Percentiles rank a stretch among this genome's conserved stretches.
Evolutionary conservation across 23 tunicate species (phyloP).

Genomic region (Ciona savignyi): DNA sequence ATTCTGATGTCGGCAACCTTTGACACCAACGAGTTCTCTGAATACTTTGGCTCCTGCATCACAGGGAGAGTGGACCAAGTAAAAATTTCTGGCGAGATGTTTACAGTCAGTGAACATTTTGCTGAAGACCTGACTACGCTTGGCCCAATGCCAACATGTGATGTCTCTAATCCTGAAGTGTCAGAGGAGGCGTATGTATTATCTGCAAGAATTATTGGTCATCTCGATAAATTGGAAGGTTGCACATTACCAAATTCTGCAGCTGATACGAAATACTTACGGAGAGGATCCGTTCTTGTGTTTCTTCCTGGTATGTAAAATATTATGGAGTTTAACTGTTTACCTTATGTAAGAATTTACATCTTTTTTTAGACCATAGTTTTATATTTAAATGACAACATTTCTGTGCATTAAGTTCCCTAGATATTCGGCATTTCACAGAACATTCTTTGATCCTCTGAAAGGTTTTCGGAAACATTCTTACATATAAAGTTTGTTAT

Average conservation of each 20-base stretch:
- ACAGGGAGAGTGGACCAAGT: no score
- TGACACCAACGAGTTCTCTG: conserved; percentile 34
- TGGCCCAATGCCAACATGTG: conserved; percentile 18
- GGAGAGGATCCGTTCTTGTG: conserved; percentile 85
- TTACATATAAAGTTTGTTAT: no score
- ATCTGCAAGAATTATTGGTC: conserved; percentile 44
- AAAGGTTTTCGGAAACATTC: no score
- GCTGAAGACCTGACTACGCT: conserved; percentile 45
- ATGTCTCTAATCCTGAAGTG: conserved; percentile 41
- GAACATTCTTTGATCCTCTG: no score
- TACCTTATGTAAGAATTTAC: no score
- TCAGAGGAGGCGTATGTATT: conserved; percentile 34
- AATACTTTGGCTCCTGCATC: conserved; percentile 84
- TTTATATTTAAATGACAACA: no score
- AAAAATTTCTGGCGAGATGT: conserved; percentile 3
- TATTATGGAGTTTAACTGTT: no score
- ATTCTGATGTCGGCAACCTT: conserved; percentile 94
- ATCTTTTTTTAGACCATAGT: no score
- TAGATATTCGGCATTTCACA: no score
- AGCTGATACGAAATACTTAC: no score
- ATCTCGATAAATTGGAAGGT: conserved; percentile 54
- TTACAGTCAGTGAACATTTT: conserved; percentile 22
- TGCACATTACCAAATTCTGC: no score
- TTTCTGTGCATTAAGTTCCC: no score
- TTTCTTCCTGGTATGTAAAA: conserved; percentile 75